Evolutionary conservation across 2,797 vertebrate species (phyloP).

Genomic region (Australoheros facetus): DNA sequence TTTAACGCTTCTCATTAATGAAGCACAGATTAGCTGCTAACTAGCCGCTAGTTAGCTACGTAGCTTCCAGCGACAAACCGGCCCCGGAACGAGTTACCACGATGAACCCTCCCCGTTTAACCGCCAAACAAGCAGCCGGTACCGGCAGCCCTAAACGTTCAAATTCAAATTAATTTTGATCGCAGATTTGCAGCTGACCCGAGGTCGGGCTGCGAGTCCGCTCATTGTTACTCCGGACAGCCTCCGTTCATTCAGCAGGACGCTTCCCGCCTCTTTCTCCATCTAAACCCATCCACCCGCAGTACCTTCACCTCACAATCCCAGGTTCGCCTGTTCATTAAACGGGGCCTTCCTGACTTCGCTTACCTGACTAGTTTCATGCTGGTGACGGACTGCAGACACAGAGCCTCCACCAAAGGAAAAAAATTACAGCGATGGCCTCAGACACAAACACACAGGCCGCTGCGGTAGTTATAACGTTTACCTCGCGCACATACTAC

Average conservation of each 20-base stretch:
- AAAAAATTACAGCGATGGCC: constrained; percentile 76
- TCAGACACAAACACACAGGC: constrained; percentile 53
- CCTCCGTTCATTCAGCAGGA: constrained; percentile 59
- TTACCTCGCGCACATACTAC: constrained; percentile 29
- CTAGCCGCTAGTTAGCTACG: not conserved
- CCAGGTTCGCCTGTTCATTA: rapidly evolving
- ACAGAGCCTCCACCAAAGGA: constrained; percentile 73
- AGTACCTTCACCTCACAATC: rapidly evolving
- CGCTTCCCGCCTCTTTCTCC: constrained; percentile 72
- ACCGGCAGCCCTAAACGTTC: not conserved
- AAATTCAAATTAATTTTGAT: not conserved
- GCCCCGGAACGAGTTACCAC: rapidly evolving
- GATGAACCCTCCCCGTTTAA: rapidly evolving
- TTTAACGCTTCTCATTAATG: no score
- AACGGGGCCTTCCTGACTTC: rapidly evolving
- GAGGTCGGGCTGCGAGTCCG: not conserved
- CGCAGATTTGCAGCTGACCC: not conserved
- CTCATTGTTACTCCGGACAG: not conserved
- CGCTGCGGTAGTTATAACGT: constrained; percentile 61
- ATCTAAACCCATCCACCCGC: constrained; percentile 74
- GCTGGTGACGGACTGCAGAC: constrained; percentile 58
- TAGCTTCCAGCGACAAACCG: not conserved
- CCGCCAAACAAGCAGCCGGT: not conserved
- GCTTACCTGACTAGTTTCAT: constrained; percentile 85
- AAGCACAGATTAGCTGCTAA: not conserved